A percentile compares a stretch with the other conserved stretches of the same genome.
These are phyloP conservation scores for Drosophila picticornis DNA, from an alignment of 2,888 invertebrate species.

Conservation along the genomic window DNA sequence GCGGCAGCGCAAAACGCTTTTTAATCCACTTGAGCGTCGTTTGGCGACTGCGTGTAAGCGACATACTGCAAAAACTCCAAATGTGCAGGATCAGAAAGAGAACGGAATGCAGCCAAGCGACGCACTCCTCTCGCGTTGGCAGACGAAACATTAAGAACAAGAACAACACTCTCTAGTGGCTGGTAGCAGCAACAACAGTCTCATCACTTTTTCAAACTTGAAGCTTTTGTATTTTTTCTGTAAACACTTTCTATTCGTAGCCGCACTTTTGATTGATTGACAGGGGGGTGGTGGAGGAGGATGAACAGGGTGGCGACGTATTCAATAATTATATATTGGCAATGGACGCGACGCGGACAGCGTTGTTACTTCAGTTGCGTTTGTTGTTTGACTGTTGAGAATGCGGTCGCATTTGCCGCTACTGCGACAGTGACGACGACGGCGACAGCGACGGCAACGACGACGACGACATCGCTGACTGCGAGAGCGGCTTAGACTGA, in stretches of 20 bases:
- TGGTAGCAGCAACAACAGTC: slow-evolving; percentile 36
- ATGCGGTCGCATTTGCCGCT: slow-evolving; percentile 62
- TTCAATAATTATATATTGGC: slow-evolving; percentile 20
- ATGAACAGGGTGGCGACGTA: slow-evolving; percentile 6
- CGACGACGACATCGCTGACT: slow-evolving; percentile 37
- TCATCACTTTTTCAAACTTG: slow-evolving; percentile 52
- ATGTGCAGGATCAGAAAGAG: slow-evolving; percentile 73
- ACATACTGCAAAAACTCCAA: slow-evolving; percentile 76
- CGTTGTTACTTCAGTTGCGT: slow-evolving; percentile 76
- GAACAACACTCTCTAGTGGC: slow-evolving; percentile 26
- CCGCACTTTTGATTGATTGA: slow-evolving; percentile 17
- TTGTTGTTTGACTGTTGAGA: slow-evolving; percentile 75
- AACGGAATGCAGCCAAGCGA: slow-evolving; percentile 80
- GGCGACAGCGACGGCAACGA: slow-evolving; percentile 10
- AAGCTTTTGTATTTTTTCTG: slow-evolving; percentile 27
- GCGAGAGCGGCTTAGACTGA: slow-evolving; percentile 48
- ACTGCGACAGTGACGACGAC: slow-evolving; percentile 34
- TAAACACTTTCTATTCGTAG: slow-evolving; percentile 41
- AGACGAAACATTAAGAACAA: slow-evolving; percentile 60
- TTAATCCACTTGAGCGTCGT: slow-evolving; percentile 83
- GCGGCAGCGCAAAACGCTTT: slow-evolving; percentile 69
- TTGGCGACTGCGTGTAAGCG: slow-evolving; percentile 74
- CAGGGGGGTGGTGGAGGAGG: background rate
- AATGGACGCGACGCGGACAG: slow-evolving; percentile 55
- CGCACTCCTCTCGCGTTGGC: slow-evolving; percentile 61